These are phyloP conservation scores for Planiliza haematocheilus DNA, from an alignment of 2,113 vertebrate genomes.

Conservation along the genomic window DNA sequence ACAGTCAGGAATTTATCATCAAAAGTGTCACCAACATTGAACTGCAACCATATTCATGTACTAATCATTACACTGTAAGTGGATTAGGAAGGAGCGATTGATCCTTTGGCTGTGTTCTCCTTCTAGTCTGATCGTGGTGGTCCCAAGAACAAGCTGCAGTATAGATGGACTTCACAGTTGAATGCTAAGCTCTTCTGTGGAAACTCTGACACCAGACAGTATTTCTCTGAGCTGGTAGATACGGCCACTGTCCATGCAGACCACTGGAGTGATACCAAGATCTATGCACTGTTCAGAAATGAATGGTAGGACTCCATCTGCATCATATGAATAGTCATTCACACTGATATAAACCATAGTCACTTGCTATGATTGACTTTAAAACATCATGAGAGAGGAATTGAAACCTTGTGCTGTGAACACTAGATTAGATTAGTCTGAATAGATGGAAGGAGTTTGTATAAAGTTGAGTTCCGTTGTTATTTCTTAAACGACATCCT, in stretches of 20 bases:
- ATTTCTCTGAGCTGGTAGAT: constrained; percentile 75
- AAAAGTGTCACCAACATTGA: not conserved
- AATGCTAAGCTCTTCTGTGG: constrained; percentile 78
- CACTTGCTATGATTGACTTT: no score
- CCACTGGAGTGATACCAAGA: constrained; percentile 53
- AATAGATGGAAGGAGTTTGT: not conserved
- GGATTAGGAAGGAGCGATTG: not conserved
- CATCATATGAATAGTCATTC: not conserved
- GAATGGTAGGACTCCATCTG: constrained; percentile 75
- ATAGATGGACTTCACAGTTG: constrained; percentile 80
- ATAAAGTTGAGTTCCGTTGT: not conserved
- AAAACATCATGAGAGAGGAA: no score
- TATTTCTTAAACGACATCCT: not conserved
- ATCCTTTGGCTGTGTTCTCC: not conserved
- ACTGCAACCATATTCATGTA: no score
- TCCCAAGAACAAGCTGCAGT: constrained; percentile 69
- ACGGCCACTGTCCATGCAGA: constrained; percentile 51
- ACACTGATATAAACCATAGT: no score
- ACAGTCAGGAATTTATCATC: not conserved
- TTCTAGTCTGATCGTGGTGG: constrained; percentile 77
- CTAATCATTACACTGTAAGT: no score
- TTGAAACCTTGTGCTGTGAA: no score
- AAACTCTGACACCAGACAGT: constrained; percentile 8
- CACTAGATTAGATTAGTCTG: not conserved
- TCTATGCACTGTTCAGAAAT: constrained; percentile 83